A percentile compares a stretch with the other conserved stretches of the same genome.
Evolutionary conservation across 2,797 vertebrate species (phyloP).

Genomic region (Takifugu rubripes): DNA sequence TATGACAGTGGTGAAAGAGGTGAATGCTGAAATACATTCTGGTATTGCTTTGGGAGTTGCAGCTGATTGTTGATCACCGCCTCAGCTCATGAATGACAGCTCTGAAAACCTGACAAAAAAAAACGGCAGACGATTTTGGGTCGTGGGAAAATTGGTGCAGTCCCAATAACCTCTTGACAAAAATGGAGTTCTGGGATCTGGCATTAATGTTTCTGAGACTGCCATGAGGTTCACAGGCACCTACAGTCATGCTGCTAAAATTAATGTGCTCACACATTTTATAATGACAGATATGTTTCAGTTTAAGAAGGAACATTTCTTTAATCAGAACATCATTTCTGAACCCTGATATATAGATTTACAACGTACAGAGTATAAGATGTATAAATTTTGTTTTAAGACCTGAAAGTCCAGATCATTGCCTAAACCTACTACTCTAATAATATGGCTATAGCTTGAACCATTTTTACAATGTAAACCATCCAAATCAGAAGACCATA

Average conservation of each 20-base stretch:
- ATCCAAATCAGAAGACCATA: too few species aligned
- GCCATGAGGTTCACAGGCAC: not conserved
- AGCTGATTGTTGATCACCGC: not conserved
- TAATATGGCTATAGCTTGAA: too few species aligned
- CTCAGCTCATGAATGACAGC: constrained; percentile 1
- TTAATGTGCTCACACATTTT: not conserved
- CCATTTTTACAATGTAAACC: too few species aligned
- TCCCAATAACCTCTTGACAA: constrained; percentile 1
- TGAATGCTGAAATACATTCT: not conserved
- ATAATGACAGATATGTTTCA: too few species aligned
- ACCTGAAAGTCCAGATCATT: too few species aligned
- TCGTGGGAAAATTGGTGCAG: constrained; percentile 1
- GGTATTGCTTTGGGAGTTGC: not conserved
- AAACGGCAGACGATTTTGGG: not conserved
- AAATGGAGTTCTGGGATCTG: not conserved
- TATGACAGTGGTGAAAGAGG: constrained; percentile 11
- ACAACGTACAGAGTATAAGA: constrained; percentile 2
- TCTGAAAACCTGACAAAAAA: not conserved
- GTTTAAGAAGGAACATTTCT: too few species aligned
- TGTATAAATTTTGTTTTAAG: not conserved
- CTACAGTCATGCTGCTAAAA: not conserved
- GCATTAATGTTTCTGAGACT: not conserved
- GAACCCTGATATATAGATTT: not conserved
- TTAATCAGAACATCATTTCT: too few species aligned
- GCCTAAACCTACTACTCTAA: too few species aligned